Percentiles rank a stretch among this genome's conserved stretches.
Conservation (phyloP, 2,888 invertebrate species). For the Cephus pulcher region DNA sequence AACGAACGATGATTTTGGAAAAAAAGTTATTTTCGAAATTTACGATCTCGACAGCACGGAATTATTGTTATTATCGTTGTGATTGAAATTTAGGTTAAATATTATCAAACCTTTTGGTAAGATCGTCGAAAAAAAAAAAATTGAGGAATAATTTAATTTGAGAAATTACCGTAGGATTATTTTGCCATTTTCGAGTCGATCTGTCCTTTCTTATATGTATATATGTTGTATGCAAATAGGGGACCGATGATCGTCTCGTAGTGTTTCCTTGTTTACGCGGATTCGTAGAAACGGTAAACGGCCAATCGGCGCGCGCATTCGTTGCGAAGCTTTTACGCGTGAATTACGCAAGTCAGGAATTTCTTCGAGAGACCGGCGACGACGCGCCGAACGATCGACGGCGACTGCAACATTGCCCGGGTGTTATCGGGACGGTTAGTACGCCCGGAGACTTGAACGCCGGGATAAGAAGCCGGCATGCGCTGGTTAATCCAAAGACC, state of each 20-base stretch:
- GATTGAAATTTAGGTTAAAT: no score
- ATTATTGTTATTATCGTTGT: no score
- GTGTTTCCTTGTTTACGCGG: background rate
- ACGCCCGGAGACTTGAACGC: constrained; percentile 62
- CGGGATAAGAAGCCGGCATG: constrained; percentile 55
- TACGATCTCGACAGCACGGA: no score
- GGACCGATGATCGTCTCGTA: background rate
- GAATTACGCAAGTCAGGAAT: constrained; percentile 58
- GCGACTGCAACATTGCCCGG: constrained; percentile 37
- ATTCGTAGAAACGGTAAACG: background rate
- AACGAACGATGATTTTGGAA: no score
- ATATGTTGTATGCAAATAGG: background rate
- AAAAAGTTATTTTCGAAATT: no score
- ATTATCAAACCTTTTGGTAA: no score
- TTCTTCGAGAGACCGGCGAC: constrained; percentile 43
- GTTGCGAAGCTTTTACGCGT: constrained; percentile 10
- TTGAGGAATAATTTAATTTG: no score
- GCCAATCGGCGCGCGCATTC: constrained; percentile 11
- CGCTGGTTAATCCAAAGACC: constrained; percentile 51
- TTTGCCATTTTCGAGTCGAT: background rate
- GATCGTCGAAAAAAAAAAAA: no score
- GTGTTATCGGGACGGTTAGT: constrained; percentile 59
- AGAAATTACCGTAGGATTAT: background rate
- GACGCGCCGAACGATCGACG: constrained; percentile 33
- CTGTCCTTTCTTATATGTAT: background rate